Evolutionary conservation across 2,797 vertebrate genomes (phyloP).

Genomic region (Spinibarbus caldwelli): DNA sequence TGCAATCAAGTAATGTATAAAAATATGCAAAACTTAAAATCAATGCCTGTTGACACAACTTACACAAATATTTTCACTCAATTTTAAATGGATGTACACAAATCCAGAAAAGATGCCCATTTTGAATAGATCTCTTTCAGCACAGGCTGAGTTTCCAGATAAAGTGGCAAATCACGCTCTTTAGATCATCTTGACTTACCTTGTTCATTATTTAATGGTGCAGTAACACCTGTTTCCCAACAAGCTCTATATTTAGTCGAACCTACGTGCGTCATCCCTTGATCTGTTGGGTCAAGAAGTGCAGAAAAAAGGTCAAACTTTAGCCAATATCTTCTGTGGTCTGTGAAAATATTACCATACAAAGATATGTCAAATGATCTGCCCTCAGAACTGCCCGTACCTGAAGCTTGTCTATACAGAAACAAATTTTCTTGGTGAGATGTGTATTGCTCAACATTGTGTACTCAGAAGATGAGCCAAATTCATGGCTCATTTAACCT

Average conservation of each 20-base stretch:
- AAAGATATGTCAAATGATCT: not conserved
- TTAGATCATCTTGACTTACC: conserved; percentile 35
- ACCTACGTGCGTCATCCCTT: not conserved
- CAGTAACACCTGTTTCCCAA: conserved; percentile 5
- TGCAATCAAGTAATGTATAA: not conserved
- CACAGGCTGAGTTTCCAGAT: conserved; percentile 5
- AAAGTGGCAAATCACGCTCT: conserved; percentile 24
- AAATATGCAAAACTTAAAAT: not conserved
- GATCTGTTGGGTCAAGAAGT: not conserved
- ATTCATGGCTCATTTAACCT: not conserved
- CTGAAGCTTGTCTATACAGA: not conserved
- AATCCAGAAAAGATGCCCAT: not conserved
- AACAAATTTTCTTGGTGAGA: too few species aligned
- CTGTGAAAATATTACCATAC: not conserved
- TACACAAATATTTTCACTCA: not conserved
- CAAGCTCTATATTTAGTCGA: conserved; percentile 4
- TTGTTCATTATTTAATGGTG: conserved; percentile 36
- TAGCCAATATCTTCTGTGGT: not conserved
- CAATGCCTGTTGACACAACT: not conserved
- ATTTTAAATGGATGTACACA: not conserved
- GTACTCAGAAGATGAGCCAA: not conserved
- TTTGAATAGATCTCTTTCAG: not conserved
- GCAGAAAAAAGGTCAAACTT: not conserved
- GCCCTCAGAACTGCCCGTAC: not conserved
- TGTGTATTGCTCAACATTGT: not conserved